Percentiles rank a stretch among this genome's conserved stretches.
Evolutionary conservation across 2,888 invertebrate genomes (phyloP).

Genomic region (Agrilus biguttatus): DNA sequence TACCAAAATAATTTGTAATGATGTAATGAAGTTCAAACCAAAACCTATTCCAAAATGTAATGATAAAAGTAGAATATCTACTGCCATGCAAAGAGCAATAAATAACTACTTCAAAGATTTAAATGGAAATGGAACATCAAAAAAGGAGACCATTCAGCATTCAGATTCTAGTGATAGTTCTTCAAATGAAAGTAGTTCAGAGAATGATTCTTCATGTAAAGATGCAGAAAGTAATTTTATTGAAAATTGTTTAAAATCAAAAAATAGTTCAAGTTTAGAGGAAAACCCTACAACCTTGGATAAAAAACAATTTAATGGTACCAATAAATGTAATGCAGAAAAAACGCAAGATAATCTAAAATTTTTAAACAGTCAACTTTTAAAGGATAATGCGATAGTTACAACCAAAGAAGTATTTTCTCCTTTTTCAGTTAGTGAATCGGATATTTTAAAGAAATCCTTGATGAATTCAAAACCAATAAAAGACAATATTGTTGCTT

Average conservation of each 20-base stretch:
- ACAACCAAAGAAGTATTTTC: neutral
- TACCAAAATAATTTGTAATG: no score
- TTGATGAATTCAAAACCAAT: slow-evolving; percentile 8
- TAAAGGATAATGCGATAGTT: neutral
- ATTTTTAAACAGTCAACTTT: neutral
- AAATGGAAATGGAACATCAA: neutral
- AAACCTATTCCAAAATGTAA: no score
- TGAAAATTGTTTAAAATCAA: neutral
- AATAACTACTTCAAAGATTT: neutral
- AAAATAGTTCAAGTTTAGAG: neutral
- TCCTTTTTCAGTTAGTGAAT: slow-evolving; percentile 1
- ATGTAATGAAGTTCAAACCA: no score
- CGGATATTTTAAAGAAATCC: slow-evolving; percentile 10
- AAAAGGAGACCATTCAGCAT: neutral
- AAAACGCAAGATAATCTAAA: no score
- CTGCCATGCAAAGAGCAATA: slow-evolving; percentile 3
- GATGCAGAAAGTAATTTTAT: neutral
- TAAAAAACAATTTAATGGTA: neutral
- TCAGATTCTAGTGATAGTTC: no score
- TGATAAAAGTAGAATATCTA: slow-evolving; percentile 2
- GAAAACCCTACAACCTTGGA: neutral
- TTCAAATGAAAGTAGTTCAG: no score
- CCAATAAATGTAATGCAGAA: neutral
- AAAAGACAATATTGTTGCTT: slow-evolving; percentile 14
- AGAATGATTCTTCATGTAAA: no score